A percentile compares a stretch with the other conserved stretches of the same genome.
These are phyloP conservation scores for Seira ritae DNA, from an alignment of 2,888 invertebrate genomes.

Conservation along the genomic window DNA sequence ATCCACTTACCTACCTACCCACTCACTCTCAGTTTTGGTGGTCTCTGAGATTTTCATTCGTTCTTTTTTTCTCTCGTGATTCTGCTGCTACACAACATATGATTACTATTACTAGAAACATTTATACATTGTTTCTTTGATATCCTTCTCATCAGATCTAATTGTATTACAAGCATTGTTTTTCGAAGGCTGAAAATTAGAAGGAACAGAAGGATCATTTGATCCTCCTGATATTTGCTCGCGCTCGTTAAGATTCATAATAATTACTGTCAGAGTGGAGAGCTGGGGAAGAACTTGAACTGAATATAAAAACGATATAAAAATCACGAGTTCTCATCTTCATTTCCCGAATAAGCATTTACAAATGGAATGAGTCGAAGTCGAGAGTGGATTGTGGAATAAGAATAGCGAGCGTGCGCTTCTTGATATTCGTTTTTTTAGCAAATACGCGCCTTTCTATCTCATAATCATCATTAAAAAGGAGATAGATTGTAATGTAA, in stretches of 20 bases:
- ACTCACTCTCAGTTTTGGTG: not conserved
- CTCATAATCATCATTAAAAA: slow-evolving; percentile 37
- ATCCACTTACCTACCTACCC: slow-evolving; percentile 1
- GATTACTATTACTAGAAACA: too few species aligned
- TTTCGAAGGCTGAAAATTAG: not conserved
- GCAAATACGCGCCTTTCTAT: slow-evolving; percentile 29
- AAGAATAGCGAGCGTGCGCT: not conserved
- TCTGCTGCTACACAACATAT: not conserved
- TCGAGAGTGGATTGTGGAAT: slow-evolving; percentile 1
- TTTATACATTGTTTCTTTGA: not conserved
- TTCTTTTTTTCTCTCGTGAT: not conserved
- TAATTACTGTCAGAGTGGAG: slow-evolving; percentile 41
- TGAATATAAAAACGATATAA: slow-evolving; percentile 42
- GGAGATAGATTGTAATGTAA: slow-evolving; percentile 12
- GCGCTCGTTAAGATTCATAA: slow-evolving; percentile 57
- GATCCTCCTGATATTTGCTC: slow-evolving; percentile 31
- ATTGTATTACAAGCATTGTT: not conserved
- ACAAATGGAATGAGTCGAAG: too few species aligned
- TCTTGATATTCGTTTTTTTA: slow-evolving; percentile 3
- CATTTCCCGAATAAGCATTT: slow-evolving; percentile 1
- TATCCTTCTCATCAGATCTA: not conserved
- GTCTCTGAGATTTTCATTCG: slow-evolving; percentile 7
- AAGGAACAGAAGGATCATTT: slow-evolving; percentile 34
- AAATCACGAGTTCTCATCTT: slow-evolving; percentile 23
- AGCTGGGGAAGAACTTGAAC: slow-evolving; percentile 17